Base-by-base conservation (phyloP, 2,797 vertebrate species). In the Mionectes olivaceus region DNA sequence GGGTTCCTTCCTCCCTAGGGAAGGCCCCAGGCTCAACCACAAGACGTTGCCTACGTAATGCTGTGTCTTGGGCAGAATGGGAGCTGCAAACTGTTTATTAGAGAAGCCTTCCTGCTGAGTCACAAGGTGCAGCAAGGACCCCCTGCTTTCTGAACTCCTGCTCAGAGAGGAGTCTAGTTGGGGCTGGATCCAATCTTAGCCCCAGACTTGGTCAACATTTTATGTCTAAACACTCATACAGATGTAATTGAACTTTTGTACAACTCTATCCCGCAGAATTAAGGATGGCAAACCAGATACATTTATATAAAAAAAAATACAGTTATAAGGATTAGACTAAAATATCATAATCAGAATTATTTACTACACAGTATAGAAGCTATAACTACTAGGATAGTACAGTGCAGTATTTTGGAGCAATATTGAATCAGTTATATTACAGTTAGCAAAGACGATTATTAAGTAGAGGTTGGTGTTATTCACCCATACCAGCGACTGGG, bases 1-100 rank as follows among this genome's bases (percentile, higher is more conserved):
- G 0, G 9, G 7, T 27, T 82, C 11, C 55, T 37, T 39, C 9
- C 11, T 25, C 43, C 35, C 8, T 1, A 0, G 24, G 33, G 13
- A 18, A 32, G 7, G n/a, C 5, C 6, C 35, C 9, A 4, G n/a
- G 3, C 53, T 52, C 19, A 6, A 2, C 50, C 15, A 0, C 5
- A 6, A 10, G 13, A 1, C 2, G 15, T 24, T 8, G 3, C n/a
- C 32, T 17, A 23, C 0, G 1, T 4, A 25, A 2, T 77, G 97
- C 98, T 63, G 79, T 46, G 81, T 44, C n/a, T n/a, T 3, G 5
- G 18, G 17, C 24, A 39, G 57, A n/a, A 12, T 39, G 32, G 11
- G 17, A 63, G 8, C 13, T 46, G 44, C 50, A 39, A 17, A 25
- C 11, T 70, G 10, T 5, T 46, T 43, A 11, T 33, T 30, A 12